Evolutionary conservation across 2,797 vertebrate genomes (phyloP), one percentile per base, ranked within the genome.

Genomic region (Phalloptychus januarius): DNA sequence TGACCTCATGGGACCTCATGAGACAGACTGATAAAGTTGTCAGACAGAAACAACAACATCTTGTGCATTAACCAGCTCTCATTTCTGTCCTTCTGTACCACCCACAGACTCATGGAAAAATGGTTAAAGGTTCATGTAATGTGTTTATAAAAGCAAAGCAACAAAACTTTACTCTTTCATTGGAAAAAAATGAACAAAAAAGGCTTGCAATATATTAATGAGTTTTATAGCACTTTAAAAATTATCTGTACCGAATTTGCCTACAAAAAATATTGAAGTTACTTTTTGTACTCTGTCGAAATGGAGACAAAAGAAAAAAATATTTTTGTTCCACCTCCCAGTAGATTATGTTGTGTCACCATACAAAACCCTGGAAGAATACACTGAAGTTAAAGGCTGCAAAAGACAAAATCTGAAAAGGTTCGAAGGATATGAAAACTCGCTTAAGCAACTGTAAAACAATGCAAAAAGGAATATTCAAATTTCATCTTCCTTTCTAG

Each of bases 1-100:
- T 85, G 84, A 88, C 88, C 90, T 84, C 80, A 85, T 88, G 83
- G 84, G 83, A 89, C 88, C 90, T 83, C 78, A 87, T 90, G 81
- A 88, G 81, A 83, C 63, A 18, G 77, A 54, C 79, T 81, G 83
- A 90, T 86, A 84, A 88, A 80, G 69, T 56, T 77, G 36, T 85
- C 81, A 84, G 81, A 87, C 88, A 80, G 54, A 88, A 84, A 90
- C 73, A 86, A 80, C 71, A 87, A 82, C 76, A 84, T 78, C 13
- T 84, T 83, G 73, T 67, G 67, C 61, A 69, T 79, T 70, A 78
- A 71, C 36, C 61, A 65, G 67, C 65, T 80, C 69, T 69, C 25
- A 2, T 63, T 11, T 63, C 2, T 63, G 36, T 36, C 18, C 56
- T 78, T 78, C 52, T 71, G 33, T 77, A 82, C 85, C 87, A 88